Base-by-base conservation (phyloP, 2,797 vertebrate genomes). In the Trematomus bernacchii region DNA sequence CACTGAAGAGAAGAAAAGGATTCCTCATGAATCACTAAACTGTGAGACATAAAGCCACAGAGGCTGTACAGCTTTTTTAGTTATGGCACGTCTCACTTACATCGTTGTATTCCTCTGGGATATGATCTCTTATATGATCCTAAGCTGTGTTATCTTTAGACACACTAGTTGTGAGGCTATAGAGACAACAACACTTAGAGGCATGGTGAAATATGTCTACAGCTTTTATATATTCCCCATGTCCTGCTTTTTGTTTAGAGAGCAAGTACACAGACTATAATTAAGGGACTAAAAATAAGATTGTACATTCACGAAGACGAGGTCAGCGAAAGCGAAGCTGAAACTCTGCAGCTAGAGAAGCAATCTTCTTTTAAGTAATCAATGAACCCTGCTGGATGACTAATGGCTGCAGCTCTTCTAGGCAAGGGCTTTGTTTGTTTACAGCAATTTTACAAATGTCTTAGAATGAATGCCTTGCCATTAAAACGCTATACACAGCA, bases 21-120 rank as follows among this genome's bases (percentile, higher is more conserved):
- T 60, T 61, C 52, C 47, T 86, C 52, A 89, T 88, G 69, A 87
- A 89, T 89, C 75, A 81, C 65, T 89, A 48, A 83, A 53, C 40
- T 42, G n/a, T 48, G 46, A 62, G 53, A 42, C 50, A 67, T 6
- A 53, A 59, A 68, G 81, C 73, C 77, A 43, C 58, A 80, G 73
- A 69, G 55, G 68, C 79, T 66, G 27, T 5, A 5, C 27, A 27
- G 27, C 27, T 27, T 27, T 27, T 27, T 27, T 27, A 27, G 27
- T 27, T 27, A 27, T 27, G 27, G 27, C 27, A 27, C 68, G 62
- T 66, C 60, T 60, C 15, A 11, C 37, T 11, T 19, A 8, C 10
- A 73, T 71, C 30, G 60, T 60, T 82, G 72, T 7, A 66, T 37
- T 76, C 76, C 65, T 73, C 53, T 53, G 62, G 52, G 63, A 69